Percentiles rank a stretch among this genome's conserved stretches.
Conservation (phyloP, 2,888 invertebrate species). For the Stenurella melanura region DNA sequence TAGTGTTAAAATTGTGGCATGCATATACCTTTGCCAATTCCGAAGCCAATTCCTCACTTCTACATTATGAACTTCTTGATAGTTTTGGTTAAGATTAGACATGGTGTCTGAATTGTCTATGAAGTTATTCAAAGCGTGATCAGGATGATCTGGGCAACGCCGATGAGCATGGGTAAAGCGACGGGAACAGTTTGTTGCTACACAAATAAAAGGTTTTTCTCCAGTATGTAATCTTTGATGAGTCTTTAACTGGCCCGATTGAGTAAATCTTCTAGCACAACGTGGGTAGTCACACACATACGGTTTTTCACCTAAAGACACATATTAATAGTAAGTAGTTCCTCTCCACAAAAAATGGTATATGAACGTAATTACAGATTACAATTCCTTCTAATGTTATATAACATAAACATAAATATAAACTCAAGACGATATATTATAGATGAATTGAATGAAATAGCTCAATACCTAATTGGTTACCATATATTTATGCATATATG, state of each 20-base stretch:
- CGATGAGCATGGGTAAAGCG: conserved; percentile 86
- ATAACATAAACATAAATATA: too few relatives aligned
- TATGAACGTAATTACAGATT: too few relatives aligned
- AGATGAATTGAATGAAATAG: too few relatives aligned
- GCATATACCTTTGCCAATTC: conserved; percentile 68
- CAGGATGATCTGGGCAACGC: conserved; percentile 84
- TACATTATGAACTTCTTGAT: conserved; percentile 72
- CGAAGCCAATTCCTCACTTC: conserved; percentile 73
- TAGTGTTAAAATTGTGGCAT: too few relatives aligned
- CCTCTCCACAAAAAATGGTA: too few relatives aligned
- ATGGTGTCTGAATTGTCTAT: conserved; percentile 61
- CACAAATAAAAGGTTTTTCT: conserved; percentile 84
- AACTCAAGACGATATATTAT: too few relatives aligned
- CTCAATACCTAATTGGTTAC: too few relatives aligned
- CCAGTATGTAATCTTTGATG: conserved; percentile 86
- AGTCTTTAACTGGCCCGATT: conserved; percentile 86
- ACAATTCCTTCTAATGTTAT: too few relatives aligned
- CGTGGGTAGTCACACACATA: conserved; percentile 84
- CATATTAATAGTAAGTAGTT: too few relatives aligned
- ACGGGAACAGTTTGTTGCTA: conserved; percentile 78
- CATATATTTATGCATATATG: too few relatives aligned
- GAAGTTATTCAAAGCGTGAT: conserved; percentile 73
- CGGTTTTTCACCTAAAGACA: conserved; percentile 80
- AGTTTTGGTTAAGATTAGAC: conserved; percentile 70
- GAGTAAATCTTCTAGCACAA: conserved; percentile 83